Percentiles rank a stretch among this genome's conserved stretches.
Conservation (phyloP, 2,888 invertebrate species). For the Epistrophella euchroma region DNA sequence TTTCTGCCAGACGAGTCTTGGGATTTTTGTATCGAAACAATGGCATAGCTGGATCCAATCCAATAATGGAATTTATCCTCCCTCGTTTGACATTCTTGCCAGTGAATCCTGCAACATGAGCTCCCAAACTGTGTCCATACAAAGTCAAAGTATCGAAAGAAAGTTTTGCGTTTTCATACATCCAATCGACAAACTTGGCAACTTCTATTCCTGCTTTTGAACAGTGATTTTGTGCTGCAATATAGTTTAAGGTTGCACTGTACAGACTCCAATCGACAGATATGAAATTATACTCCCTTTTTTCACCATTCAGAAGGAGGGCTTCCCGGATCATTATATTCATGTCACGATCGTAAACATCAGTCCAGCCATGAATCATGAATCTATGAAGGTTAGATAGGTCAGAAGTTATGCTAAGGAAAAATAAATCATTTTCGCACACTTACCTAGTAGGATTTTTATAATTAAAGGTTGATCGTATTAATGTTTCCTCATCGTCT, state of each 20-base stretch:
- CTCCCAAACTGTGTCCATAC: conserved; percentile 85
- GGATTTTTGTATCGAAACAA: conserved; percentile 66
- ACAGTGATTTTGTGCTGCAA: conserved; percentile 83
- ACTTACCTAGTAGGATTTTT: conserved; percentile 46
- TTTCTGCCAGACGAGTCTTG: conserved; percentile 54
- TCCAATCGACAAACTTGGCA: conserved; percentile 77
- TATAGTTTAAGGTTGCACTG: conserved; percentile 85
- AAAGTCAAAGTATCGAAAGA: conserved; percentile 84
- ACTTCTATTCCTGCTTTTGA: conserved; percentile 69
- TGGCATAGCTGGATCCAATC: conserved; percentile 77
- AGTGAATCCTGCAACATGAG: conserved; percentile 85
- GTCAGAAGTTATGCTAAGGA: not conserved
- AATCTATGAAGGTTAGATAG: conserved; percentile 20
- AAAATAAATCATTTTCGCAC: not conserved
- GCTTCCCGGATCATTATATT: conserved; percentile 80
- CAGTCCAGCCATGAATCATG: conserved; percentile 60
- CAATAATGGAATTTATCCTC: conserved; percentile 85
- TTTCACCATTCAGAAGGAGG: conserved; percentile 85
- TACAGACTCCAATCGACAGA: conserved; percentile 86
- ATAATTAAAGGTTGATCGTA: conserved; percentile 38
- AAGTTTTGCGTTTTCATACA: conserved; percentile 84
- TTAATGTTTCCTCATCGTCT: conserved; percentile 25
- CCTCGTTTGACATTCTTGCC: conserved; percentile 85
- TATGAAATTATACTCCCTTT: conserved; percentile 85
- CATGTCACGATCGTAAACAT: conserved; percentile 76